Percentiles rank a stretch among this genome's conserved stretches.
phyloP scores from a whole-genome alignment of 92 coral and sea anemone species.

The Pocillopora grandis region DNA sequence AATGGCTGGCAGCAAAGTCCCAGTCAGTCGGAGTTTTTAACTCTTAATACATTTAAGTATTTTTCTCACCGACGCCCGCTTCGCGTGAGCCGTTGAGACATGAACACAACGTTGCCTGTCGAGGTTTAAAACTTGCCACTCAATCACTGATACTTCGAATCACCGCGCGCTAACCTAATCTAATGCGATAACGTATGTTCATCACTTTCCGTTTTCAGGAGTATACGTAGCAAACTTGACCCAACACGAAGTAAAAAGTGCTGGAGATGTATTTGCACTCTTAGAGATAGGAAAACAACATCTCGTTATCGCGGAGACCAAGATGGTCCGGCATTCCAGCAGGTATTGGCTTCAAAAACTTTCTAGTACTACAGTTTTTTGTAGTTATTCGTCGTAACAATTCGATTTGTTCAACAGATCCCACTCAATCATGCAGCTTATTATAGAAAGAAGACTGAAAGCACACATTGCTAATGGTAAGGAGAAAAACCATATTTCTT shows the following conservation, averaged over 20 bases:
- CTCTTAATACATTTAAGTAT: too few relatives aligned
- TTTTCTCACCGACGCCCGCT: too few relatives aligned
- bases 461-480: constrained; percentile 82
- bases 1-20: too few relatives aligned
- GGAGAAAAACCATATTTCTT: neutral
- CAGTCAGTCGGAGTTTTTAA: too few relatives aligned
- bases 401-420: constrained; percentile 50
- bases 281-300: constrained; percentile 82
- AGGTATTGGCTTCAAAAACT: constrained; percentile 44
- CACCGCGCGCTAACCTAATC: neutral
- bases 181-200: neutral
- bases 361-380: neutral
- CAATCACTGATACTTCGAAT: too few relatives aligned
- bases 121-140: neutral
- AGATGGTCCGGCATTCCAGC: constrained; percentile 97
- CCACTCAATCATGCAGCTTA: constrained; percentile 86
- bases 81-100: too few relatives aligned
- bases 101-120: too few relatives aligned
- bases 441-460: constrained; percentile 83
- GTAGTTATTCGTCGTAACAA: too few relatives aligned
- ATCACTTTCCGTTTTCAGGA: constrained; percentile 38
- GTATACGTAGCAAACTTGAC: constrained; percentile 83
- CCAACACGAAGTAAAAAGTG: constrained; percentile 78
- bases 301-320: constrained; percentile 91
- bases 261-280: constrained; percentile 76